Percentiles rank a stretch among this genome's conserved stretches.
phyloP scores from a whole-genome alignment of 2,888 invertebrate genomes.

The Tricholauxania praeusta region DNA sequence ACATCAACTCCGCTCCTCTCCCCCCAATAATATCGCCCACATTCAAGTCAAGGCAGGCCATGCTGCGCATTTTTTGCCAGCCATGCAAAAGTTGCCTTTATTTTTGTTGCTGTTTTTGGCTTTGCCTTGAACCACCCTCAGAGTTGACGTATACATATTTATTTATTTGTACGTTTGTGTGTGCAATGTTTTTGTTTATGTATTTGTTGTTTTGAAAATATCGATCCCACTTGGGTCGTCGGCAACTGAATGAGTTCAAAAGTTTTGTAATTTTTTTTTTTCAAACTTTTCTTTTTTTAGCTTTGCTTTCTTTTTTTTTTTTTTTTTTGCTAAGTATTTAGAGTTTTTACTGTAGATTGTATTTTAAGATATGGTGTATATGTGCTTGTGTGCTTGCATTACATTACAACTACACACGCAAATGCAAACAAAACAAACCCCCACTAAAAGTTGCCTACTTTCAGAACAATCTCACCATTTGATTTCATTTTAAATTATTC shows the following conservation, averaged over 20 bases:
- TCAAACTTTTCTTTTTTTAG: background rate
- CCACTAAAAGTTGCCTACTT: background rate
- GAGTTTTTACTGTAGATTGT: constrained; percentile 34
- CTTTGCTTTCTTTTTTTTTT: background rate
- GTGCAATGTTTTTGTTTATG: constrained; percentile 42
- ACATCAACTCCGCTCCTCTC: background rate
- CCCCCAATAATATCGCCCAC: background rate
- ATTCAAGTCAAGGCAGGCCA: constrained; percentile 49
- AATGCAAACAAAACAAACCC: constrained; percentile 29
- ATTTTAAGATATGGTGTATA: constrained; percentile 44
- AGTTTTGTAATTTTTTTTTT: constrained; percentile 48
- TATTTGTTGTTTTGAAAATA: constrained; percentile 47
- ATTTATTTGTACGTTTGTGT: constrained; percentile 18
- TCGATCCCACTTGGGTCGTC: constrained; percentile 61
- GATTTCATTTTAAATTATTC: constrained; percentile 31
- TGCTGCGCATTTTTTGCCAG: constrained; percentile 20
- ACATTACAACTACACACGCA: constrained; percentile 28
- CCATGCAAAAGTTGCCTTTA: constrained; percentile 21
- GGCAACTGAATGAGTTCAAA: constrained; percentile 59
- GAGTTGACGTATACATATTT: too few relatives aligned
- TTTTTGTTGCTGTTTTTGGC: background rate
- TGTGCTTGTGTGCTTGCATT: constrained; percentile 16
- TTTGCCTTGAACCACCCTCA: constrained; percentile 17
- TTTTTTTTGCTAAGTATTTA: background rate
- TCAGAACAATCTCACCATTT: background rate